Base-by-base conservation (phyloP, 1,140 invertebrate species). In the Archegozetes longisetosus region DNA sequence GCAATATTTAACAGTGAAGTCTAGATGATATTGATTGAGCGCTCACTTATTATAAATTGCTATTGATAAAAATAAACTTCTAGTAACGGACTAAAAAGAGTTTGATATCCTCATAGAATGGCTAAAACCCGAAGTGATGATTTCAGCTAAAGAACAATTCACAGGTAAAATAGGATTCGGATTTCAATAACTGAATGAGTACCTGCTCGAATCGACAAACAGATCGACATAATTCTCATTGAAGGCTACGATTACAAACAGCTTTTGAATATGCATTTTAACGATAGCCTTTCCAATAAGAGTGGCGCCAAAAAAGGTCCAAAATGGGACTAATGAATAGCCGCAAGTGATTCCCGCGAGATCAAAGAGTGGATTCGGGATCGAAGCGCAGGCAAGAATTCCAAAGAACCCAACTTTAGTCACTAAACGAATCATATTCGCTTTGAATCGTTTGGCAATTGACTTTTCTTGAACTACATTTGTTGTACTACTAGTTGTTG, bases 241-340 rank as follows among this genome's bases (percentile, higher is more conserved):
- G 74, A 96, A 99, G 64, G 90, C 85, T 68, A 98, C 84, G 56
- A 99, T 98, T 25, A 99, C 93, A 74, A 96, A 95, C 68, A 97
- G 75, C 75, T 93, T 91, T 78, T 99, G 96, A 69, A 99, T 88
- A 71, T 96, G 92, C 88, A 97, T 96, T 77, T 99, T 99, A 64
- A 99, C 84, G 49, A 99, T 78, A 48, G 96, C 96, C 75, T 99
- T 99, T 49, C 94, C 96, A 61, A 99, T 85, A 0, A 99, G 76
- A 0, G 95, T 99, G 55, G 96, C 96, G 32, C 94, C 94, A 73
- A 99, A 99, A 76, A 99, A 99, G 26, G 94, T 98, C 90, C 92
- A 97, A 76, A 99, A 99, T 32, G 95, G 94, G 68, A 99, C 90
- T 52, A 97, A 76, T 73, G 96, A 98, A 75, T 98, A 93, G 12